Evolutionary conservation across 2,888 invertebrate genomes (phyloP), one percentile per base, ranked within the genome.

Genomic region (Allacma fusca): DNA sequence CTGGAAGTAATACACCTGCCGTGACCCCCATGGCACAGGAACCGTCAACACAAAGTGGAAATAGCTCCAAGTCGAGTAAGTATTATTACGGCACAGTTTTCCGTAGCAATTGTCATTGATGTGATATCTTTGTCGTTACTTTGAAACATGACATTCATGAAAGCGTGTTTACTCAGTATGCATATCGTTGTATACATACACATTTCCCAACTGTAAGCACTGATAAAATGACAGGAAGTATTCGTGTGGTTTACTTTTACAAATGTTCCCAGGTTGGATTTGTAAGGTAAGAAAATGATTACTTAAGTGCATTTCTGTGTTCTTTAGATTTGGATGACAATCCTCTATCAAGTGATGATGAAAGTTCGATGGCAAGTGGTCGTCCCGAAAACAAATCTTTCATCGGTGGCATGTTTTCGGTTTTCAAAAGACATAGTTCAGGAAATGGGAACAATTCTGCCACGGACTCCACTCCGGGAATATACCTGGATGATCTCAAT

Each of bases 401-500:
- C 90, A 89, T 96, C 81, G 93, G 94, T 86, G 94, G 93, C 85
- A 94, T 97, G 93, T 94, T 97, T 87, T 93, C 94, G 83, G 97
- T 97, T 87, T 97, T 97, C 93, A 76, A 76, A 90, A 90, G 85
- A 83, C 84, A 76, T 28, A 70, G 70, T 57, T 76, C 76, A 43
- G 76, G 76, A 75, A 84, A 85, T 21, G 85, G 85, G 13, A 86
- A 87, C 79, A 59, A 59, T 9, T 69, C 89, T 90, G 83, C 72
- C 1, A 78, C 28, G 7, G 79, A 88, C 90, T 84, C 88, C 90
- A 81, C 90, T 89, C 84, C 89, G 86, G 95, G 95, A 76, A 93
- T 97, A 82, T 98, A 97, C 87, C 89, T 98, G 78, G 96, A 96
- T 76, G 97, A 98, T 86, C 89, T 96, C 80, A 95, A 95, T 86